Percentiles rank a stretch among this genome's conserved stretches.
Evolutionary conservation across 2,888 invertebrate genomes (phyloP).

Genomic region (Erannis defoliaria): DNA sequence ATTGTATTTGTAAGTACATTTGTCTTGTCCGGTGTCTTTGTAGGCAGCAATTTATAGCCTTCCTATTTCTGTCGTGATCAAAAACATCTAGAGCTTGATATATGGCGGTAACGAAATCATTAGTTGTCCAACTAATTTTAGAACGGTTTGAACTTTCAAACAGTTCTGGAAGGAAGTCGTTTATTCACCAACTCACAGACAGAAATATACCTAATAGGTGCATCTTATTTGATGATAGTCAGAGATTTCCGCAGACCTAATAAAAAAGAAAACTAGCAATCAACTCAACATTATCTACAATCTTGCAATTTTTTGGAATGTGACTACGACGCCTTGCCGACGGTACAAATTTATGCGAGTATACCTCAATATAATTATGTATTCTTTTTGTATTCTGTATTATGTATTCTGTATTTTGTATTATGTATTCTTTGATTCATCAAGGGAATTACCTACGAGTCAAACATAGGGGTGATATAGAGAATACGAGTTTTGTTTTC

Average conservation of each 20-base stretch:
- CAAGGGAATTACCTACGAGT: slow-evolving; percentile 53
- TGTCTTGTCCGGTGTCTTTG: slow-evolving; percentile 72
- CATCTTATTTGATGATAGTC: slow-evolving; percentile 32
- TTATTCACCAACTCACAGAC: slow-evolving; percentile 54
- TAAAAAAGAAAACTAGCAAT: neutral
- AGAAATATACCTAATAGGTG: slow-evolving; percentile 35
- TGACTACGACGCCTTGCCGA: neutral
- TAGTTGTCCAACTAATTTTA: slow-evolving; percentile 71
- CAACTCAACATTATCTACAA: neutral
- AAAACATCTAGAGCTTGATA: slow-evolving; percentile 63
- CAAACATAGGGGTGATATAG: slow-evolving; percentile 59
- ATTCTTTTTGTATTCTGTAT: no score
- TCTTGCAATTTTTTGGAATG: neutral
- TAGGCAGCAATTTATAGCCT: slow-evolving; percentile 68
- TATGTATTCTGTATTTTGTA: no score
- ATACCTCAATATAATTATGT: no score
- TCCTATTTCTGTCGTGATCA: slow-evolving; percentile 68
- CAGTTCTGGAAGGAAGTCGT: slow-evolving; percentile 63
- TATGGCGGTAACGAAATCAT: slow-evolving; percentile 69
- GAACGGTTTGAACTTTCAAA: slow-evolving; percentile 59
- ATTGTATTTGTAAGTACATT: slow-evolving; percentile 44
- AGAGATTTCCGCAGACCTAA: slow-evolving; percentile 22
- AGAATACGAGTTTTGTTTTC: slow-evolving; percentile 69
- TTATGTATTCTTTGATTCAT: neutral
- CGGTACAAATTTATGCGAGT: no score